Percentiles rank a stretch among this genome's conserved stretches.
These are phyloP conservation scores for Cryptophagus acutangulus DNA, from an alignment of 2,888 invertebrate genomes.

Conservation along the genomic window DNA sequence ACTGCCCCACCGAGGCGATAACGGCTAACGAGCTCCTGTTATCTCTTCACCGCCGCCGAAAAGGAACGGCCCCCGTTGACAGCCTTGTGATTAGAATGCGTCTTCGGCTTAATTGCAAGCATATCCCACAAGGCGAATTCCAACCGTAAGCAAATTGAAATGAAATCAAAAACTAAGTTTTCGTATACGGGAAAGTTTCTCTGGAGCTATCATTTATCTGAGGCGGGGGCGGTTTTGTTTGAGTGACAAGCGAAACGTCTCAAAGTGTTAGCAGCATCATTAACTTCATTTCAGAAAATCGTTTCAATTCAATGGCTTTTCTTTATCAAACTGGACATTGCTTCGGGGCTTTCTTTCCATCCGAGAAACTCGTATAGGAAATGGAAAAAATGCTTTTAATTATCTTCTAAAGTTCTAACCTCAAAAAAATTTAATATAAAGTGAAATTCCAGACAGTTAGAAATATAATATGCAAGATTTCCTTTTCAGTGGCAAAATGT, in stretches of 20 bases:
- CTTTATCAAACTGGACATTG: conserved; percentile 18
- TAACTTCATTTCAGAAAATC: conserved; percentile 31
- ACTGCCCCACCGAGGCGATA: conserved; percentile 41
- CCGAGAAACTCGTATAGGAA: too few relatives aligned
- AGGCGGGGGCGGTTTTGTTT: too few relatives aligned
- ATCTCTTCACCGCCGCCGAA: conserved; percentile 21
- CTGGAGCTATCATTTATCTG: too few relatives aligned
- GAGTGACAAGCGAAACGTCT: conserved; percentile 36
- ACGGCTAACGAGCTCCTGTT: conserved; percentile 40
- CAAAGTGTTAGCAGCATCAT: conserved; percentile 36
- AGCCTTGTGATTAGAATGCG: conserved; percentile 13
- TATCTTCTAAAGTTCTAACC: too few relatives aligned
- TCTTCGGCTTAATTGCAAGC: not conserved
- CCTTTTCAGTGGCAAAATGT: too few relatives aligned
- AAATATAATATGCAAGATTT: too few relatives aligned
- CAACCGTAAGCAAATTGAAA: not conserved
- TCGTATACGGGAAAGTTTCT: not conserved
- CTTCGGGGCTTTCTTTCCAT: too few relatives aligned
- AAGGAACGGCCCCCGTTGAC: conserved; percentile 7
- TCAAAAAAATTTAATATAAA: too few relatives aligned
- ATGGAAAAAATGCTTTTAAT: too few relatives aligned
- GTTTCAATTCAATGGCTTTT: conserved; percentile 22
- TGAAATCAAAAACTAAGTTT: not conserved
- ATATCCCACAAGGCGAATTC: not conserved
- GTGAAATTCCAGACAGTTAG: too few relatives aligned